Evolutionary conservation across 2,797 vertebrate genomes (phyloP).

Genomic region (Anguilla megastoma): DNA sequence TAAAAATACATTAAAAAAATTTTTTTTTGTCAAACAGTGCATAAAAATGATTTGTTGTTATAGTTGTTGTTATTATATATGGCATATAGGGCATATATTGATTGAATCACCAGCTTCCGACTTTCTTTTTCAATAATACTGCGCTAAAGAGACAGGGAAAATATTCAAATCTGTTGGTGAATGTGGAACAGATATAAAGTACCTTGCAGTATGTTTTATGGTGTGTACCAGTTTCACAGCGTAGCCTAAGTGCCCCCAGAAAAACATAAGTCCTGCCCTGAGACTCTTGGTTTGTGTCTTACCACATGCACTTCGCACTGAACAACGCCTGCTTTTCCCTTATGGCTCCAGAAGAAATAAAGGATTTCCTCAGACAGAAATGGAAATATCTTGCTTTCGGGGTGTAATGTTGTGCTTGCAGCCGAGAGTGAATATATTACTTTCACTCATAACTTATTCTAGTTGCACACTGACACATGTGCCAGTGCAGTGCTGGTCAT

Average conservation of each 20-base stretch:
- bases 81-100: neutral
- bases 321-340: neutral
- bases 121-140: neutral
- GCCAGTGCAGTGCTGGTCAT: neutral
- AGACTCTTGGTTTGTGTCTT: constrained; percentile 48
- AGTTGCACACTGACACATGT: neutral
- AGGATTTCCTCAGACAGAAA: constrained; percentile 43
- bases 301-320: constrained; percentile 41
- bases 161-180: neutral
- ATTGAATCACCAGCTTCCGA: neutral
- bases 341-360: neutral
- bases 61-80: neutral
- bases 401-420: constrained; percentile 63
- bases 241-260: neutral
- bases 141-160: neutral
- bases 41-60: neutral
- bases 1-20: neutral
- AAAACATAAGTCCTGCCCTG: constrained; percentile 11
- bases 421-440: neutral
- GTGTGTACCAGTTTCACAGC: neutral
- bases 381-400: constrained; percentile 54
- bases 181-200: neutral
- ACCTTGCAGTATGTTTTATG: neutral
- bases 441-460: neutral
- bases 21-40: neutral